Conservation (phyloP, 2,888 invertebrate species). For the Bellardia bayeri region DNA sequence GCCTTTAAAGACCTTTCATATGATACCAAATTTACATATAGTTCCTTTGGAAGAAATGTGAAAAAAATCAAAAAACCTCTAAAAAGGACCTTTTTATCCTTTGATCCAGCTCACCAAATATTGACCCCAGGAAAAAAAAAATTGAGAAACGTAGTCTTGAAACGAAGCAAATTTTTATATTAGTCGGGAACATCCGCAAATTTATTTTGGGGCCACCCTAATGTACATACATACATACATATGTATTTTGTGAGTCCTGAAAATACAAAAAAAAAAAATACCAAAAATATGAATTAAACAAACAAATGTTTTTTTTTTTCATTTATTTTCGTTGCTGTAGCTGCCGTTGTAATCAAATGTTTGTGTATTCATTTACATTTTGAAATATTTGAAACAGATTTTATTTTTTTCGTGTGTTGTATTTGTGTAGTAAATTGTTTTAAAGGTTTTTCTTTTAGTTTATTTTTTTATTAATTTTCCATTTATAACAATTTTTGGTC, state of each 20-base stretch:
- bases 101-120: too few species aligned
- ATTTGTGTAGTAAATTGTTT: conserved; percentile 62
- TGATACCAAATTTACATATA: too few species aligned
- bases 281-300: conserved; percentile 47
- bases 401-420: neutral
- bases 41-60: neutral
- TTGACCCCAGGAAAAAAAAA: too few species aligned
- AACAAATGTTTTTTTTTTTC: conserved; percentile 28
- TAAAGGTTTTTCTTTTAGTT: neutral
- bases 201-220: too few species aligned
- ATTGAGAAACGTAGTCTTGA: too few species aligned
- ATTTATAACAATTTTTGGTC: neutral
- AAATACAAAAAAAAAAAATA: conserved; percentile 1
- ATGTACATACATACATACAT: neutral
- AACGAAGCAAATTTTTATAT: too few species aligned
- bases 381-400: conserved; percentile 54
- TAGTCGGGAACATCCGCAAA: too few species aligned
- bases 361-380: conserved; percentile 49
- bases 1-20: too few species aligned
- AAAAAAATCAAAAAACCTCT: too few species aligned
- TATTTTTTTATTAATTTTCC: neutral
- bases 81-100: too few species aligned
- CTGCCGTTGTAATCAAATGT: conserved; percentile 20
- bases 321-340: neutral
- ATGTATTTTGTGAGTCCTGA: too few species aligned